Evolutionary conservation across 1,140 invertebrate genomes (phyloP).

Genomic region (Eciton burchellii): DNA sequence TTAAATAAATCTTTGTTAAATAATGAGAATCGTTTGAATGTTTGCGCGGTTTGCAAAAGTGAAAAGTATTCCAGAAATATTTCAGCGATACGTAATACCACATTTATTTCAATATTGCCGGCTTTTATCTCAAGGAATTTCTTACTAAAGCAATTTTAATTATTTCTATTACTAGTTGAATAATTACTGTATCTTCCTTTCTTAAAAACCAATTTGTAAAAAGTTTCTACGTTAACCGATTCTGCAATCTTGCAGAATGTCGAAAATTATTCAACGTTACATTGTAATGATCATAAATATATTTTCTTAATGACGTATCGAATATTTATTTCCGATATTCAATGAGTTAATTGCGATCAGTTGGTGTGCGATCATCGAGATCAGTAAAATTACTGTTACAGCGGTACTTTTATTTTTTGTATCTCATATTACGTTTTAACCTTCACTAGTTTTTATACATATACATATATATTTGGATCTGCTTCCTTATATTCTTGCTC

Average conservation of each 20-base stretch:
- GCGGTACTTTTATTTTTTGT: constrained; percentile 25
- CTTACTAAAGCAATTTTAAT: constrained; percentile 10
- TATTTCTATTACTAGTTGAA: background rate
- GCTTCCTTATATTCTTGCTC: background rate
- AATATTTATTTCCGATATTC: background rate
- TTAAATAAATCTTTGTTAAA: background rate
- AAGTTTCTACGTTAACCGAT: background rate
- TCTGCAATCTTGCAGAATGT: background rate
- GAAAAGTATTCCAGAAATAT: background rate
- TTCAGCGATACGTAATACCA: background rate
- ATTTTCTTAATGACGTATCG: background rate
- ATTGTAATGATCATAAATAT: background rate
- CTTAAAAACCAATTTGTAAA: background rate
- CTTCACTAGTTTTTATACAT: constrained; percentile 23
- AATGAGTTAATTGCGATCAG: background rate
- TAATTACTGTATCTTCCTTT: background rate
- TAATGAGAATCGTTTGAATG: background rate
- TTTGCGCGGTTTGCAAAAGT: background rate
- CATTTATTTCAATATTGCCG: background rate
- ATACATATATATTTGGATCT: background rate
- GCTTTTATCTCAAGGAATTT: background rate
- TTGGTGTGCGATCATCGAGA: background rate
- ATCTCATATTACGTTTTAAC: constrained; percentile 9
- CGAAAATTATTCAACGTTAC: too few relatives aligned
- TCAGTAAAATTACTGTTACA: constrained; percentile 28